phyloP scores from a whole-genome alignment of 2,797 vertebrate genomes.

The Nyctalus aviator region DNA sequence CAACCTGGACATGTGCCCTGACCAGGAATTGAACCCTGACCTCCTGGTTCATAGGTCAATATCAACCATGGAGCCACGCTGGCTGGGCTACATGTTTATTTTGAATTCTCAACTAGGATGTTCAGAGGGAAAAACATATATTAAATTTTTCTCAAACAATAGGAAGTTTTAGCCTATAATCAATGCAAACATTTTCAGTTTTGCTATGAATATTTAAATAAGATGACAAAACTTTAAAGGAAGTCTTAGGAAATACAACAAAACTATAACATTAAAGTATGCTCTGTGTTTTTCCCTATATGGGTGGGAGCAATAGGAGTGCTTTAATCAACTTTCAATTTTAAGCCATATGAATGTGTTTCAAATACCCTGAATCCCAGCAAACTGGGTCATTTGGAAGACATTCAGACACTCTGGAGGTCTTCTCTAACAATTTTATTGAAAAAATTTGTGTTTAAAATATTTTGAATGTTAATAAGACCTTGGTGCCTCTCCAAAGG shows the following conservation, averaged over 20 bases:
- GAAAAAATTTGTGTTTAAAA: constrained; percentile 70
- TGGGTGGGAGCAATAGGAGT: not conserved
- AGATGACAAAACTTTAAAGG: constrained; percentile 7
- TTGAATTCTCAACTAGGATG: not conserved
- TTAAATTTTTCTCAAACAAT: constrained; percentile 10
- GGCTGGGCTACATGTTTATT: not conserved
- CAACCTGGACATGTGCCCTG: too few relatives aligned
- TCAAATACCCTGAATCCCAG: constrained; percentile 1
- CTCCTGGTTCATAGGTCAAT: too few relatives aligned
- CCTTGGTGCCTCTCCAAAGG: not conserved
- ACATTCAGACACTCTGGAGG: constrained; percentile 13
- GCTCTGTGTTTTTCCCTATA: not conserved
- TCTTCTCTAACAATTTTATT: not conserved
- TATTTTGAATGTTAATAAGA: constrained; percentile 57
- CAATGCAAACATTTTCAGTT: not conserved
- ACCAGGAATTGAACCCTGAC: too few relatives aligned
- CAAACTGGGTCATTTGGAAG: constrained; percentile 41
- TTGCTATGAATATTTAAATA: constrained; percentile 3
- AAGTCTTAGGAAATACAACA: not conserved
- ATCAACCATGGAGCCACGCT: too few relatives aligned
- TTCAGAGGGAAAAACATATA: not conserved
- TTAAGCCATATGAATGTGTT: constrained; percentile 40
- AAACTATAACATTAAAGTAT: not conserved
- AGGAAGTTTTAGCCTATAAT: not conserved
- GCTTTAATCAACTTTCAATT: constrained; percentile 47